Percentiles rank a stretch among this genome's conserved stretches.
These are phyloP conservation scores for Globia sparganii DNA, from an alignment of 2,888 invertebrate species.

Conservation along the genomic window DNA sequence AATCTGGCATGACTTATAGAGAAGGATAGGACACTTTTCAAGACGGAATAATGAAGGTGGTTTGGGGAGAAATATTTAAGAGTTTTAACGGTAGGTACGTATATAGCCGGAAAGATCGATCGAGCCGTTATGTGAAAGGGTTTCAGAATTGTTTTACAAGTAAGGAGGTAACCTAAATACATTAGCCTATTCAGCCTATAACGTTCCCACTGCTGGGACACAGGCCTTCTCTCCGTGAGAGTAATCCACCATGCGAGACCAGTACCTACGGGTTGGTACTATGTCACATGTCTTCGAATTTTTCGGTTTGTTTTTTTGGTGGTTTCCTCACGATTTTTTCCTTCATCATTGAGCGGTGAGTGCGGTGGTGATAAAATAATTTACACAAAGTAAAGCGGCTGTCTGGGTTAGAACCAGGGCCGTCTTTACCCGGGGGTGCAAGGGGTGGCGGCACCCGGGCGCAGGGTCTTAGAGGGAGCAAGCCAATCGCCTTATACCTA, in stretches of 20 bases:
- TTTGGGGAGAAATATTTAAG: neutral
- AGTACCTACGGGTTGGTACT: too few relatives aligned
- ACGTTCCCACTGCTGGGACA: too few relatives aligned
- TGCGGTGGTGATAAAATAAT: neutral
- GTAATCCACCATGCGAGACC: too few relatives aligned
- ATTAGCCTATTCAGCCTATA: neutral
- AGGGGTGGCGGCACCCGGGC: too few relatives aligned
- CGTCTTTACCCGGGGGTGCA: too few relatives aligned
- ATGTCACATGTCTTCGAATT: too few relatives aligned
- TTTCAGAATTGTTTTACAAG: neutral
- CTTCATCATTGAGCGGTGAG: neutral
- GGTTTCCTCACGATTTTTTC: too few relatives aligned
- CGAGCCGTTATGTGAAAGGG: neutral
- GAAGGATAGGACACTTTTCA: neutral
- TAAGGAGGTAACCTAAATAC: neutral
- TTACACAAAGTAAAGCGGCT: neutral
- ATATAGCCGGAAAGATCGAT: neutral
- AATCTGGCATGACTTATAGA: neutral
- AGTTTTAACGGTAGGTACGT: neutral
- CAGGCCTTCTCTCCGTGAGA: too few relatives aligned
- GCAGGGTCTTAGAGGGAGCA: too few relatives aligned
- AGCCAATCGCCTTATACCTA: too few relatives aligned
- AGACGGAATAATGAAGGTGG: neutral
- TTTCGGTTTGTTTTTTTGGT: too few relatives aligned
- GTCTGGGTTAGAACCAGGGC: neutral